These are phyloP conservation scores for Zenarchopterus dispar DNA, from an alignment of 2,797 vertebrate species.

Conservation along the genomic window DNA sequence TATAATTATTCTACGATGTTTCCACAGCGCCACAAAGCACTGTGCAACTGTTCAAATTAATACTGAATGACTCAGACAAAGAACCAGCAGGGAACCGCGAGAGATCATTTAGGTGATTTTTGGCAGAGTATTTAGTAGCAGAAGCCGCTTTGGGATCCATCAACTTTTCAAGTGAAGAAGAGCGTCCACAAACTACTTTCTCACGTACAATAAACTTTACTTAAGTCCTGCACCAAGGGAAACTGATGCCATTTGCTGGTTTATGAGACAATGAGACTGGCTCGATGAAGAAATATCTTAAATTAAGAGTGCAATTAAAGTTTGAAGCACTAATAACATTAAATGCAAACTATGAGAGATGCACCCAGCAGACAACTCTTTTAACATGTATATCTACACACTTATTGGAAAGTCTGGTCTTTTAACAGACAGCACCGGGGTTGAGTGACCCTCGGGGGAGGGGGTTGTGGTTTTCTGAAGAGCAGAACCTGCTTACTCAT, in stretches of 20 bases:
- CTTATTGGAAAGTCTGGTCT: constrained; percentile 12
- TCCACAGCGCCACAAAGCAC: neutral
- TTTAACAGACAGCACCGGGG: constrained; percentile 37
- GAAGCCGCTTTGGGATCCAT: too few relatives aligned
- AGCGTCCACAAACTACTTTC: too few relatives aligned
- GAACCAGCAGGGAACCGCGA: neutral
- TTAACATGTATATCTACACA: constrained; percentile 10
- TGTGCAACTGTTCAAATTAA: neutral
- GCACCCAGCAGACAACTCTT: constrained; percentile 17
- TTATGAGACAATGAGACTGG: too few relatives aligned
- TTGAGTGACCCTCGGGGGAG: constrained; percentile 30
- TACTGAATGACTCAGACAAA: neutral
- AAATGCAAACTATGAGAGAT: neutral
- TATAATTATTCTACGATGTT: too few relatives aligned
- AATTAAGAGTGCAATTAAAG: too few relatives aligned
- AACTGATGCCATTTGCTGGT: too few relatives aligned
- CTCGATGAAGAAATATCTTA: too few relatives aligned
- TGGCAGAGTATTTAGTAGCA: too few relatives aligned
- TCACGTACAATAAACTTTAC: constrained; percentile 24
- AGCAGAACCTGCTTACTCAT: constrained; percentile 69
- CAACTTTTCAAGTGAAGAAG: too few relatives aligned
- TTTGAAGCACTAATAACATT: neutral
- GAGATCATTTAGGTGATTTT: too few relatives aligned
- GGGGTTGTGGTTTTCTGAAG: constrained; percentile 46
- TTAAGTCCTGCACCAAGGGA: neutral